phyloP scores from a whole-genome alignment of 2,888 invertebrate genomes.

The Drosophila atripex region DNA sequence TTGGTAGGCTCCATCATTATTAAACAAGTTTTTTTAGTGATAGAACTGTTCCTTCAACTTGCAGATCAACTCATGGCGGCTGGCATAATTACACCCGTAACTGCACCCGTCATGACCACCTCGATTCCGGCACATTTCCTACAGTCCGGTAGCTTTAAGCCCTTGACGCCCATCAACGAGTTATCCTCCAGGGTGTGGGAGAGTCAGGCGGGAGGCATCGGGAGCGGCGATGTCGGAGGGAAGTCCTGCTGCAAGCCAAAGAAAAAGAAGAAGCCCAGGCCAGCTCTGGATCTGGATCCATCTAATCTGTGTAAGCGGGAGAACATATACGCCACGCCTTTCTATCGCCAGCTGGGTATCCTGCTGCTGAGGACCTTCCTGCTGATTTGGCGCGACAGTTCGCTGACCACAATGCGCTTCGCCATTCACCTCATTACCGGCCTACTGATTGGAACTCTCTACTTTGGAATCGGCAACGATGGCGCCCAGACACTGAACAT shows the following conservation, averaged over 20 bases:
- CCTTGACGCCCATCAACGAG: conserved; percentile 74
- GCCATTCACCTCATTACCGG: conserved; percentile 92
- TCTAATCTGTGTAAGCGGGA: conserved; percentile 79
- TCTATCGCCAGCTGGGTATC: conserved; percentile 86
- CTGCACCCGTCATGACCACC: conserved; percentile 81
- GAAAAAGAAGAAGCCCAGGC: conserved; percentile 60
- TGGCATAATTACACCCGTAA: conserved; percentile 85
- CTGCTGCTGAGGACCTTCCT: conserved; percentile 87
- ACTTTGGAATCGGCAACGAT: conserved; percentile 93
- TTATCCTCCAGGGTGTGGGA: conserved; percentile 71
- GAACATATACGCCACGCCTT: conserved; percentile 86
- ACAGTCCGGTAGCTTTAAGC: conserved; percentile 41
- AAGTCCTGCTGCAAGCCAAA: conserved; percentile 63
- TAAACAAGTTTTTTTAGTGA: neutral
- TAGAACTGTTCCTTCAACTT: neutral
- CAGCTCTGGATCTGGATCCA: conserved; percentile 68
- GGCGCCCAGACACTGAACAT: conserved; percentile 93
- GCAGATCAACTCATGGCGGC: conserved; percentile 85
- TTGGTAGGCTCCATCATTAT: conserved; percentile 79
- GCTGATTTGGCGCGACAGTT: conserved; percentile 88
- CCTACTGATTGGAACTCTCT: conserved; percentile 91
- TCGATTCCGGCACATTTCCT: conserved; percentile 17
- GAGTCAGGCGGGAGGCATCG: conserved; percentile 53
- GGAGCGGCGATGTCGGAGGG: conserved; percentile 44
- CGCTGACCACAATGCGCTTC: conserved; percentile 90